Conservation (phyloP, 1,140 invertebrate species). For the Odontomachus brunneus region DNA sequence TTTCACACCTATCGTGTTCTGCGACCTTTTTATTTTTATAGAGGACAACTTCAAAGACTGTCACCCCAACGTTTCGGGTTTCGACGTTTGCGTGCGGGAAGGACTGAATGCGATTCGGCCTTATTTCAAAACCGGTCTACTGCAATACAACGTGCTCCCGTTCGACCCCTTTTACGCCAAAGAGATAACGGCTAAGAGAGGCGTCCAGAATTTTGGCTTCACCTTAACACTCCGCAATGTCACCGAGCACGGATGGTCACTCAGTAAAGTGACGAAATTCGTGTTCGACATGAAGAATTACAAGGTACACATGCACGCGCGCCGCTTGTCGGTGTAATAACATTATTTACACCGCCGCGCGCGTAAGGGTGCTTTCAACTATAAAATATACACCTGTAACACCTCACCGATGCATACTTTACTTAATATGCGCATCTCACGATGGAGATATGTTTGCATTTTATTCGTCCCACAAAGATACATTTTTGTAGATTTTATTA, state of each 20-base stretch:
- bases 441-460: no score
- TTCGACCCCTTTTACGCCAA: slow-evolving; percentile 92
- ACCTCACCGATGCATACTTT: no score
- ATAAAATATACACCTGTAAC: no score
- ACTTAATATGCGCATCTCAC: no score
- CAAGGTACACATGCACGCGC: slow-evolving; percentile 74
- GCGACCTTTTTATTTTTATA: slow-evolving; percentile 56
- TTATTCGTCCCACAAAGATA: no score
- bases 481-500: no score
- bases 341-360: no score
- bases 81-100: slow-evolving; percentile 90
- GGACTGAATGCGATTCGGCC: slow-evolving; percentile 90
- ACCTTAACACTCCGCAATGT: slow-evolving; percentile 90
- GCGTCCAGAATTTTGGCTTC: slow-evolving; percentile 88
- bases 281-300: slow-evolving; percentile 82
- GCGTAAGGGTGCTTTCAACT: no score
- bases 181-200: slow-evolving; percentile 88
- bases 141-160: slow-evolving; percentile 89
- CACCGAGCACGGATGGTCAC: slow-evolving; percentile 91
- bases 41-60: slow-evolving; percentile 87
- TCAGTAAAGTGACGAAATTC: slow-evolving; percentile 91
- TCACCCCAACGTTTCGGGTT: slow-evolving; percentile 86
- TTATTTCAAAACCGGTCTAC: slow-evolving; percentile 91
- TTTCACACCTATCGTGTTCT: neutral
- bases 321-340: neutral